Conservation (phyloP, 2,113 vertebrate genomes). For the Brachypodius melanocephalos region DNA sequence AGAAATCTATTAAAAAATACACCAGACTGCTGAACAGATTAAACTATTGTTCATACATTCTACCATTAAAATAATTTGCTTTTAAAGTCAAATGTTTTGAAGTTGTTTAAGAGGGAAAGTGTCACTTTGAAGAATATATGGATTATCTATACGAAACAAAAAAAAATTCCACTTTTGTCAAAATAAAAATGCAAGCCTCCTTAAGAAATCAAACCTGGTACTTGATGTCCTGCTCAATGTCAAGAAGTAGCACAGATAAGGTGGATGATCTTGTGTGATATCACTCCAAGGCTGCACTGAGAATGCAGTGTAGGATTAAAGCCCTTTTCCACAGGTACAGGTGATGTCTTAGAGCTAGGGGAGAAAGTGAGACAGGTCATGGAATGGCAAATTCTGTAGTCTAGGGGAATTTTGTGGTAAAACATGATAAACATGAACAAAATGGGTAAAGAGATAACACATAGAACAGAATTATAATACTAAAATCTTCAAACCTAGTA, state of each 20-base stretch:
- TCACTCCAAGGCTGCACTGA: background rate
- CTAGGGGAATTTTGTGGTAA: background rate
- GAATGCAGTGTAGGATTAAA: background rate
- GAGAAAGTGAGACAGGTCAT: background rate
- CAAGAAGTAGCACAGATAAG: background rate
- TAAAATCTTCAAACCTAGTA: background rate
- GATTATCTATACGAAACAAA: background rate
- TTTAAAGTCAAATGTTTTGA: background rate
- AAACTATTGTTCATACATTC: constrained; percentile 40
- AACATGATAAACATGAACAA: background rate
- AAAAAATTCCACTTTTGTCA: background rate
- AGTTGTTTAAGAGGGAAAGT: background rate
- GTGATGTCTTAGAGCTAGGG: background rate
- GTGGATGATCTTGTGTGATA: accelerated
- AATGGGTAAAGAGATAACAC: background rate
- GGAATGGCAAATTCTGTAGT: background rate
- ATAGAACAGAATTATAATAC: background rate
- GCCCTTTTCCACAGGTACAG: background rate
- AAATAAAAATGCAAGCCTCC: background rate
- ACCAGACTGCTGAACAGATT: constrained; percentile 25
- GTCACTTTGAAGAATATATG: background rate
- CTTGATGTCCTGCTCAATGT: background rate
- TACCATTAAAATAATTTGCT: constrained; percentile 22
- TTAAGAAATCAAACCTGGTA: background rate
- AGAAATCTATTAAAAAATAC: constrained; percentile 67